Base-by-base conservation (phyloP, 1,140 invertebrate genomes). In the Drosophila saltans region DNA sequence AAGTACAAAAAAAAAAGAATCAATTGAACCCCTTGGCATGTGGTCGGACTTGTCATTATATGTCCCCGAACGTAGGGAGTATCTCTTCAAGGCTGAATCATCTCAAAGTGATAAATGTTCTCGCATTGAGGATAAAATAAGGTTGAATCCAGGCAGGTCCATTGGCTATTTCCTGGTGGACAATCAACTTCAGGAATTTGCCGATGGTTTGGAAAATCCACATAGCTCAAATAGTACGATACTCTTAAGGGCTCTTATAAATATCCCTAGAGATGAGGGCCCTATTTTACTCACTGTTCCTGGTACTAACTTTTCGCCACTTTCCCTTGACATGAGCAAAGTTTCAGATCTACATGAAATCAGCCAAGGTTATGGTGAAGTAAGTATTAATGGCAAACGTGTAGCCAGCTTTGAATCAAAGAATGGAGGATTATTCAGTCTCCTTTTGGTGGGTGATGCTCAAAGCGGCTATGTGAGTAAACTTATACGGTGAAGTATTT, bases 351-450 rank as follows among this genome's bases (percentile, higher is more conserved):
- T 93, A 9, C 65, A 75, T 3, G 86, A 93, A 63, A 70, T 95
- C 0, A 91, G 92, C 4, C 74, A 92, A 0, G 92, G 92, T 0
- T 69, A 56, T 0, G 94, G 94, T 48, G 84, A 92, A 6, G 48
- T 93, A 26, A 75, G 75, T 33, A 72, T 94, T 3, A 90, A 93
- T 40, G 78, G 84, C 0, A 66, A 63, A 4, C 39, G 70, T 4
- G 72, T 93, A 0, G 48, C 72, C 0, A 76, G 92, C 1, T 77
- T 94, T 7, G 56, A 72, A 0, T 70, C 95, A 2, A 91, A 92
- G 45, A 90, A 92, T n/a, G 95, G 95, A 0, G 94, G 94, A 16
- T 94, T 95, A 11, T 95, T 95, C 66, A 93, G 93, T 1, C 68
- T 95, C 2, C 21, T 95, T 10, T 91, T 94, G 43, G 82, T 92